A percentile compares a stretch with the other conserved stretches of the same genome.
These are phyloP conservation scores for Percopsis transmontana DNA, from an alignment of 2,113 vertebrate species.

Conservation along the genomic window DNA sequence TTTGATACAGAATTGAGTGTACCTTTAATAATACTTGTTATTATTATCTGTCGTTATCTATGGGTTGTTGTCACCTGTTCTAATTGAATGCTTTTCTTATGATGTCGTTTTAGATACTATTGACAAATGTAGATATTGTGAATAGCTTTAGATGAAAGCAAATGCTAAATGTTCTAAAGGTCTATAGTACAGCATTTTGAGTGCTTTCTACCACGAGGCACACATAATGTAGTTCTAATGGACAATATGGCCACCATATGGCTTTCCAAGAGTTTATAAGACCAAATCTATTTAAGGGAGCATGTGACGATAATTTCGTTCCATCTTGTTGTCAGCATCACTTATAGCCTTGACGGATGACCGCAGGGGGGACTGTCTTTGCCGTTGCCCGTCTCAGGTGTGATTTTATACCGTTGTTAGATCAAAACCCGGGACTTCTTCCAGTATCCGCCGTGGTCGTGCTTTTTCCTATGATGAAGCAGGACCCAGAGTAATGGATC, in stretches of 20 bases:
- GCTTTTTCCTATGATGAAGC: slow-evolving; percentile 64
- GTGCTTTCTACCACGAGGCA: too few relatives aligned
- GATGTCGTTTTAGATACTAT: too few relatives aligned
- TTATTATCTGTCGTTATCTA: too few relatives aligned
- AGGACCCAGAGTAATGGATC: slow-evolving; percentile 65
- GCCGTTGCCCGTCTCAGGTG: slow-evolving; percentile 56
- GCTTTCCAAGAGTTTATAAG: background rate
- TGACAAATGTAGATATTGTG: background rate
- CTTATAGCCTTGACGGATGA: slow-evolving; percentile 12
- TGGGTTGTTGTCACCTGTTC: too few relatives aligned
- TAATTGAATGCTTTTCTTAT: too few relatives aligned
- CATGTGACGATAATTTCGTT: background rate
- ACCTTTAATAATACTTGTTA: too few relatives aligned
- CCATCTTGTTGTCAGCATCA: background rate
- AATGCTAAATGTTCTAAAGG: background rate
- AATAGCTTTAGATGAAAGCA: background rate
- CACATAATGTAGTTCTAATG: background rate
- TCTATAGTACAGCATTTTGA: too few relatives aligned
- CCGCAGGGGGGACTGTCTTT: slow-evolving; percentile 17
- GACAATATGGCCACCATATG: background rate
- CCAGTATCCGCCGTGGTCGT: slow-evolving; percentile 54
- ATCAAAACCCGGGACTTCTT: slow-evolving; percentile 32
- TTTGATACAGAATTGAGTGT: too few relatives aligned
- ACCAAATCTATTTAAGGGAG: background rate
- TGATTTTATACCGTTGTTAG: slow-evolving; percentile 49